phyloP scores from a whole-genome alignment of 2,888 invertebrate genomes.

The Spisula solida region DNA sequence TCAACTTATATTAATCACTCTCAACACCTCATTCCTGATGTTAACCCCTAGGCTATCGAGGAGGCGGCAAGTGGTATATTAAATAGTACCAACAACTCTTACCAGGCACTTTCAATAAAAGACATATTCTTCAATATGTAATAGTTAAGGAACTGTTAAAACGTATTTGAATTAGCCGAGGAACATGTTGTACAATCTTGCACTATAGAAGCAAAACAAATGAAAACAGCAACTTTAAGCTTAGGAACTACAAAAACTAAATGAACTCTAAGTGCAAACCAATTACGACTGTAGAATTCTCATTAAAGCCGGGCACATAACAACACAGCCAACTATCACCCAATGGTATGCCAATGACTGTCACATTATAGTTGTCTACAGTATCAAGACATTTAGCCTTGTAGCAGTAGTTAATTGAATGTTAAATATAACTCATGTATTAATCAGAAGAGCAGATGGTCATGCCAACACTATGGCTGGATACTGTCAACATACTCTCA shows the following conservation, averaged over 20 bases:
- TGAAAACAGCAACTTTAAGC: constrained; percentile 7
- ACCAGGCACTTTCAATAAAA: no score
- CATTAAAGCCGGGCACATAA: background rate
- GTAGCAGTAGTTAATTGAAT: constrained; percentile 21
- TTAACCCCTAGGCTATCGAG: no score
- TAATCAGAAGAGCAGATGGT: background rate
- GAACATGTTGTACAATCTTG: background rate
- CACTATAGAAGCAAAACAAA: background rate
- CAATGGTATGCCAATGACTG: background rate
- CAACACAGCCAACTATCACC: background rate
- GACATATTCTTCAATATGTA: no score
- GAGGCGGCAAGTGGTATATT: no score
- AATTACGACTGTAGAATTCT: constrained; percentile 12
- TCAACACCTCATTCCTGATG: no score
- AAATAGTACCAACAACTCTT: no score
- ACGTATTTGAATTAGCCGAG: background rate
- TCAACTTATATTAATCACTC: no score
- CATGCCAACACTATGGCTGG: background rate
- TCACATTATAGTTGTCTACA: background rate
- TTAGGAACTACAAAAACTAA: background rate
- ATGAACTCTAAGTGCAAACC: background rate
- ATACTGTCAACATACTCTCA: background rate
- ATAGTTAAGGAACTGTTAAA: background rate
- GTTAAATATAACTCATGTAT: constrained; percentile 25
- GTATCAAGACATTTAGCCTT: background rate